Base-by-base conservation (phyloP, 1,140 invertebrate genomes). In the Platyura marginata region DNA sequence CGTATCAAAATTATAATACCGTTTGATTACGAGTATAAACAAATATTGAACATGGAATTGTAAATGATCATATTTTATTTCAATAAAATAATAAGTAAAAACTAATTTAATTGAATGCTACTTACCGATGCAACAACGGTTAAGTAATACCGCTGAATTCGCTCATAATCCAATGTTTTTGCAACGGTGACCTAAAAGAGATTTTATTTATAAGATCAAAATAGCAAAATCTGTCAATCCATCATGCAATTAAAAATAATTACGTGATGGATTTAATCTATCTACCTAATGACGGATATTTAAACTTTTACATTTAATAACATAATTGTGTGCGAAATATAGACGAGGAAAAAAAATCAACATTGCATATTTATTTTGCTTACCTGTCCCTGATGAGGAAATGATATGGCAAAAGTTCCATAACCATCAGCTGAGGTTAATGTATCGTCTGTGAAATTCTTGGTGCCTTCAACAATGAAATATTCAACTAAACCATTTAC, bases 71-170 rank as follows among this genome's bases (percentile, higher is more conserved):
- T 29, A 29, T 29, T 29, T 29, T 6, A 29, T 29, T 6, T 8
- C 6, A 6, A 29, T 29, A 29, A 29, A 29, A 29, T 29, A 29
- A 29, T 8, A 29, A 29, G 13, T 39, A 42, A 43, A 2, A 37
- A 41, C 36, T 40, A n/a, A 40, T 11, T 44, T 20, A 33, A n/a
- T 9, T 45, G 3, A n/a, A n/a, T n/a, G n/a, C n/a, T 29, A 81
- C 81, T 81, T 66, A 92, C 87, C 62, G 81, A 81, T 46, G 86
- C 88, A 46, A 89, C 73, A 55, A 92, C 78, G 45, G 84, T 90
- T 55, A 93, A 74, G 55, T 87, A 79, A 63, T 88, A 91, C 49
- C 81, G 73, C 56, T 88, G 78, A n/a, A 79, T 84, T 54, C 75
- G 79, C 58, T 93, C 88, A 59, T 81, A 93, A 65, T 93, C 87